Evolutionary conservation across 2,888 invertebrate genomes (phyloP), one percentile per base, ranked within the genome.

Genomic region (Dugesia japonica): DNA sequence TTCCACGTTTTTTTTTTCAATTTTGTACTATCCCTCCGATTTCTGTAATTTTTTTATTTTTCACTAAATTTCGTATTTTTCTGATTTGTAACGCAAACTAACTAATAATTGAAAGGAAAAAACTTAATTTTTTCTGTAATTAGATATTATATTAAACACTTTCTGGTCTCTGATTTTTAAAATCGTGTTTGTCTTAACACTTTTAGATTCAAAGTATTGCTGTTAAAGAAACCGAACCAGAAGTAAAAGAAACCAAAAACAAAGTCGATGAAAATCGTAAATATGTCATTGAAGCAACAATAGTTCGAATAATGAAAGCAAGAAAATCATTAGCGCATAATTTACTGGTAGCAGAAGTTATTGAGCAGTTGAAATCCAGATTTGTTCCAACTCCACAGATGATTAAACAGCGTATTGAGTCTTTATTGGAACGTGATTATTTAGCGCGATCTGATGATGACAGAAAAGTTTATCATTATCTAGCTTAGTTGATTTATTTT

Each of bases 351-450:
- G 90, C 94, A 42, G 95, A 97, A 88, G 74, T 74, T 33, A 95
- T 95, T 78, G 92, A 95, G 85, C 95, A 95, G 87, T 87, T 98
- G 81, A 92, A 92, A 83, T 97, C 98, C 81, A 89, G 98, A 83
- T 98, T 99, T 89, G 88, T 94, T 86, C 97, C 98, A 79, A 93
- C 93, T 81, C 97, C 97, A 76, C 92, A 92, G 81, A 91, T 95
- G 81, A 97, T 99, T 85, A 99, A 99, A 88, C 95, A 97, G 86
- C 90, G 98, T 85, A 97, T 98, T 87, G 98, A 99, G 87, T 94
- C 94, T 79, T 89, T 99, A 83, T 98, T 98, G 85, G 98, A 98
- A 87, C 89, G 98, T 81, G 98, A 99, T 87, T 98, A 98, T 87
- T 88, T 99, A 84, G 92, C 94, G 81, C 89, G 98, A 86, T 94